phyloP scores from a whole-genome alignment of 2,797 vertebrate species.

The Hirundo rustica region DNA sequence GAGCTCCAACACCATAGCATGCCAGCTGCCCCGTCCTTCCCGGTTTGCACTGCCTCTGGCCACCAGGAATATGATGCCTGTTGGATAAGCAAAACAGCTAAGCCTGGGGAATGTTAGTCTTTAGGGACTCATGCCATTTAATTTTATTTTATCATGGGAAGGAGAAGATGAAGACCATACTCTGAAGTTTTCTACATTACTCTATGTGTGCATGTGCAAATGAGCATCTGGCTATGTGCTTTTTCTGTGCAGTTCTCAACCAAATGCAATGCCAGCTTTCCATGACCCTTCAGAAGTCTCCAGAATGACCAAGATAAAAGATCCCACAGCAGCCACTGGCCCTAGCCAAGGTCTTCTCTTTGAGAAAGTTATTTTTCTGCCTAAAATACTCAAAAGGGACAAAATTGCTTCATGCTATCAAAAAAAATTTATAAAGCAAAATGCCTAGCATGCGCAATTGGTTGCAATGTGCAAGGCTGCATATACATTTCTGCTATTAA shows the following conservation, averaged over 20 bases:
- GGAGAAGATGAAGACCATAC: neutral
- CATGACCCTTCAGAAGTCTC: neutral
- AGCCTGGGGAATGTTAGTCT: neutral
- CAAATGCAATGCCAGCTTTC: neutral
- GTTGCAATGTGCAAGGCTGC: neutral
- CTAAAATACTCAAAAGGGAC: neutral
- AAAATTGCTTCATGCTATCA: neutral
- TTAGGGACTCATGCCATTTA: neutral
- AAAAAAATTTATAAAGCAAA: conserved; percentile 29
- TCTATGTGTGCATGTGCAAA: accelerated
- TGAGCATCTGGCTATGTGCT: neutral
- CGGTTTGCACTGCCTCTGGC: neutral
- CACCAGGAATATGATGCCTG: neutral
- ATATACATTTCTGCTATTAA: conserved; percentile 21
- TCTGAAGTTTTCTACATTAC: neutral
- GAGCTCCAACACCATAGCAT: accelerated
- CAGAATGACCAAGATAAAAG: neutral
- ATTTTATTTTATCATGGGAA: neutral
- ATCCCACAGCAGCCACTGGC: neutral
- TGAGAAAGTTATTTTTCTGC: neutral
- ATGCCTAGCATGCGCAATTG: neutral
- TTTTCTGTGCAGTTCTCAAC: neutral
- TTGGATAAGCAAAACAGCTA: neutral
- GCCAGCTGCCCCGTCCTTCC: neutral
- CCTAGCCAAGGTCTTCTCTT: neutral